Conservation (phyloP, 2,888 invertebrate genomes). For the Harpagoxenus sublaevis region DNA sequence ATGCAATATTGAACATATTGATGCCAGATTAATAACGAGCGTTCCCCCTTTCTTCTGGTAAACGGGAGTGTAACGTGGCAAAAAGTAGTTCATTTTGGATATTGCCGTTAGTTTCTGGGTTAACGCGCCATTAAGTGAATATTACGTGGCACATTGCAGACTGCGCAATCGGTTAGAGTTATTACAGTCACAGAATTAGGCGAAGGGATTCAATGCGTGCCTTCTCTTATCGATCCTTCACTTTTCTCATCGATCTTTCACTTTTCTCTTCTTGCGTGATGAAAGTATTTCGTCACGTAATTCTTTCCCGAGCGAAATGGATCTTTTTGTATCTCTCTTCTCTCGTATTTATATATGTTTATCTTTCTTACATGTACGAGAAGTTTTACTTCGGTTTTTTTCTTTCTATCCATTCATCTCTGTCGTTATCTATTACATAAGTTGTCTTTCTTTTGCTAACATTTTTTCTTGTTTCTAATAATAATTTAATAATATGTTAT, state of each 20-base stretch:
- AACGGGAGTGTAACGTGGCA: slow-evolving; percentile 7
- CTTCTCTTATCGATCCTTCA: neutral
- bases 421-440: neutral
- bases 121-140: slow-evolving; percentile 28
- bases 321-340: neutral
- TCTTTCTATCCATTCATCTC: neutral
- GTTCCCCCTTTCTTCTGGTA: neutral
- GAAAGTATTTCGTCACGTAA: neutral
- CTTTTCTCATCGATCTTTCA: neutral
- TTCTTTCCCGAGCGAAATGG: neutral
- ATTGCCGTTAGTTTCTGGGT: slow-evolving; percentile 20
- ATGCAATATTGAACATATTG: slow-evolving; percentile 27
- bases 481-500: neutral
- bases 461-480: neutral
- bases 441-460: neutral
- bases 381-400: neutral
- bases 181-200: slow-evolving; percentile 12
- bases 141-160: neutral
- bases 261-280: neutral
- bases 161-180: neutral
- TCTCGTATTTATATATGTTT: neutral
- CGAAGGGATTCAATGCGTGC: neutral
- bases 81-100: slow-evolving; percentile 28
- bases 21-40: slow-evolving; percentile 17
- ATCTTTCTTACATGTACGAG: neutral